phyloP scores from a whole-genome alignment of 2,797 vertebrate genomes.

The Chrysolophus pictus region DNA sequence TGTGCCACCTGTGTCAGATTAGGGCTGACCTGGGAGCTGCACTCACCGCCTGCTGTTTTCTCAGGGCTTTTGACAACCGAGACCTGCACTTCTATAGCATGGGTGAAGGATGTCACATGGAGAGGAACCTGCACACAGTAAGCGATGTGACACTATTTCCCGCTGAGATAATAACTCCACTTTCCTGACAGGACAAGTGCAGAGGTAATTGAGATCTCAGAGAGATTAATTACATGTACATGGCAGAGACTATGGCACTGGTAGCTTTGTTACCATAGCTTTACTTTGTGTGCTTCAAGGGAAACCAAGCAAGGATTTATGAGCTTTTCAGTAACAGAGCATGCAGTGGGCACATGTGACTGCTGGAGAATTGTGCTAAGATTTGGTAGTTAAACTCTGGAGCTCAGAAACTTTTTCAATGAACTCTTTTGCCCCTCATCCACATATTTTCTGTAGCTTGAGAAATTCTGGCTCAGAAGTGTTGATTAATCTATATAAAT shows the following conservation, averaged over 20 bases:
- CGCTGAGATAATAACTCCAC: constrained; percentile 43
- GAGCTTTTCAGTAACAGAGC: neutral
- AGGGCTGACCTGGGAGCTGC: neutral
- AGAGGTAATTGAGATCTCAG: constrained; percentile 59
- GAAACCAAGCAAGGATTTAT: neutral
- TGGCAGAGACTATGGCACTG: neutral
- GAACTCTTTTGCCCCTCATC: neutral
- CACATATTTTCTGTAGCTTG: neutral
- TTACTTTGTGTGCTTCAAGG: neutral
- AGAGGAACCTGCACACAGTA: constrained; percentile 25
- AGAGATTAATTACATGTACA: constrained; percentile 34
- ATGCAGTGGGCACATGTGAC: neutral
- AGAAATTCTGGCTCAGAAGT: neutral
- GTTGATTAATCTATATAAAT: neutral
- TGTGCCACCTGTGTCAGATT: neutral
- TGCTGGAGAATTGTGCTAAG: neutral
- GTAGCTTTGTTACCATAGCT: neutral
- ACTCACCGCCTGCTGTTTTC: constrained; percentile 15
- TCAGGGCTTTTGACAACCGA: neutral
- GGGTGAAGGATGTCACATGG: constrained; percentile 43
- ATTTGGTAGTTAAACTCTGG: neutral
- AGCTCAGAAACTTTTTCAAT: neutral
- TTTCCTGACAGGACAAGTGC: constrained; percentile 35
- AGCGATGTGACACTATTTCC: constrained; percentile 34
- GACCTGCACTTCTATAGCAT: neutral